Evolutionary conservation across 2,113 vertebrate species (phyloP).

Genomic region (Pardalotus punctatus): DNA sequence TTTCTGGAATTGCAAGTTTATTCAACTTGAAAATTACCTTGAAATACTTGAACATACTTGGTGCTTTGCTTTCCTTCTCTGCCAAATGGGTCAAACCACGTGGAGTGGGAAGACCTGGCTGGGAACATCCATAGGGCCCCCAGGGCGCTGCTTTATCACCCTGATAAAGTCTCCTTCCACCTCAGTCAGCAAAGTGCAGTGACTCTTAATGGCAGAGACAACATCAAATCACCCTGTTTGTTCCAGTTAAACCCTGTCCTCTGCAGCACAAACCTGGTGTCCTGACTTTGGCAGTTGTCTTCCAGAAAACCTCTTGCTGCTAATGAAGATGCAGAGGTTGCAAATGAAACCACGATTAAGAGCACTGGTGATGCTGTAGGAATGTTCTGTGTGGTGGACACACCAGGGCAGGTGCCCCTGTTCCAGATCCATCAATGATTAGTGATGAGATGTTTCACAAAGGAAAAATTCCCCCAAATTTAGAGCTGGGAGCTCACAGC

Average conservation of each 20-base stretch:
- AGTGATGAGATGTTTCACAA: fast-evolving
- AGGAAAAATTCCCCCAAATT: neutral
- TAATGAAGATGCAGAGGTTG: neutral
- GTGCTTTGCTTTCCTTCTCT: neutral
- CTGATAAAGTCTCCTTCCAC: neutral
- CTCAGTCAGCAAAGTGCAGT: neutral
- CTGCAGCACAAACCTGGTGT: neutral
- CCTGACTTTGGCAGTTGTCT: neutral
- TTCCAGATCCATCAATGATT: fast-evolving
- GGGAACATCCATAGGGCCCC: fast-evolving
- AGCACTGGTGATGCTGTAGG: fast-evolving
- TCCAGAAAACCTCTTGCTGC: neutral
- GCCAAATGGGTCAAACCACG: fast-evolving
- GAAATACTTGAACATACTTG: neutral
- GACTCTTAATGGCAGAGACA: neutral
- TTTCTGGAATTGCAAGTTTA: neutral
- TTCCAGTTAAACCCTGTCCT: neutral
- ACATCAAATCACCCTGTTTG: neutral
- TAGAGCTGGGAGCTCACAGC: neutral
- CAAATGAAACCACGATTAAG: fast-evolving
- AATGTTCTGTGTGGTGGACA: neutral
- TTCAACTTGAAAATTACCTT: neutral
- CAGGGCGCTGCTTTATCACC: neutral
- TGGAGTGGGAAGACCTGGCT: neutral
- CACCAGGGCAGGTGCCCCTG: fast-evolving